Conservation (phyloP, 1,140 invertebrate species). For the Drosophila tropicalis region DNA sequence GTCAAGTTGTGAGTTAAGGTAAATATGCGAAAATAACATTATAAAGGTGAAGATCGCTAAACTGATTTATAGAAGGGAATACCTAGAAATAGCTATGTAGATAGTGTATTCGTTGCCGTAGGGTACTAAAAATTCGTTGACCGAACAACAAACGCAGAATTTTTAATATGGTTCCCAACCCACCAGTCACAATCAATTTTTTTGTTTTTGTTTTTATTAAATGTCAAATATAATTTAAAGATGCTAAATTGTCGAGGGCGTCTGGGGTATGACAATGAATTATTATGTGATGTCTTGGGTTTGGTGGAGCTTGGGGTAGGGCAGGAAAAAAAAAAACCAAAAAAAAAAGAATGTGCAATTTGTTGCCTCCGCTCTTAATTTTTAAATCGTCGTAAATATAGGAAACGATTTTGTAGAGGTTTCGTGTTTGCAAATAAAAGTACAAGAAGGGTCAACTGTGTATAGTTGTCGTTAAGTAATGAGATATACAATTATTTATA, state of each 20-base stretch:
- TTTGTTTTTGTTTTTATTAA: slow-evolving; percentile 45
- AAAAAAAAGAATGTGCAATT: slow-evolving; percentile 40
- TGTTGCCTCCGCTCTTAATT: background rate
- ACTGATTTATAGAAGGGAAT: no score
- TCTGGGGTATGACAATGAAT: slow-evolving; percentile 30
- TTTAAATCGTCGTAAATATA: no score
- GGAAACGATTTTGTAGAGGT: no score
- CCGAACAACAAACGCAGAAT: background rate
- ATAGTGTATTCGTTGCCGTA: no score
- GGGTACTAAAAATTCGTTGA: background rate
- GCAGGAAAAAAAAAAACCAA: background rate
- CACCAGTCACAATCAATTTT: background rate
- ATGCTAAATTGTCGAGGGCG: slow-evolving; percentile 54
- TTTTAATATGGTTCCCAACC: background rate
- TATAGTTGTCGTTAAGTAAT: no score
- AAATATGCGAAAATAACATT: no score
- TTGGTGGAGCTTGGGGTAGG: slow-evolving; percentile 35
- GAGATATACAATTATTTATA: no score
- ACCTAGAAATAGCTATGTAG: no score
- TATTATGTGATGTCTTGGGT: slow-evolving; percentile 31
- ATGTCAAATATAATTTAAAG: slow-evolving; percentile 69
- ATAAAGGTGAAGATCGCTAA: no score
- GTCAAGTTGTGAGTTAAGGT: no score
- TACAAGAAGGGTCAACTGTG: no score
- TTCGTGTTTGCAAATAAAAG: no score